Percentiles rank a stretch among this genome's conserved stretches.
Evolutionary conservation across 2,113 vertebrate genomes (phyloP).

Genomic region (Heptranchias perlo): DNA sequence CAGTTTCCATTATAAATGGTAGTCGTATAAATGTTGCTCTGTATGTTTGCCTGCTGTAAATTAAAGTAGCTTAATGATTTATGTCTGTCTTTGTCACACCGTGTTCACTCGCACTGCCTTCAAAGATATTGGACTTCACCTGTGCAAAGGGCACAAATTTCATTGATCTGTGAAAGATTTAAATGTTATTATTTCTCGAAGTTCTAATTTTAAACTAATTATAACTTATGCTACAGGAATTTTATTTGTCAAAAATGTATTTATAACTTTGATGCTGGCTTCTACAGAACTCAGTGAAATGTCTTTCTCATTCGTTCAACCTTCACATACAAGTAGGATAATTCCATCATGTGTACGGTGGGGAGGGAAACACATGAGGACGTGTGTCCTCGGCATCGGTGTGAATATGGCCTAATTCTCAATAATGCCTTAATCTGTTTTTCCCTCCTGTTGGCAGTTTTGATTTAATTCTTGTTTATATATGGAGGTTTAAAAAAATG

Average conservation of each 20-base stretch:
- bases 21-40: neutral
- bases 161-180: neutral
- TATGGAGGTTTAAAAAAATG: no score
- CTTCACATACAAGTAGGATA: neutral
- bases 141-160: neutral
- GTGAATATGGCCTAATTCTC: no score
- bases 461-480: no score
- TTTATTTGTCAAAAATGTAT: neutral
- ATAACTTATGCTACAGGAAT: neutral
- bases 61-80: neutral
- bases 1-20: neutral
- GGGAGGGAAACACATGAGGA: no score
- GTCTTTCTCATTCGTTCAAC: neutral
- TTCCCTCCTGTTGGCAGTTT: no score
- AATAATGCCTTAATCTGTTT: no score
- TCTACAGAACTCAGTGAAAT: neutral
- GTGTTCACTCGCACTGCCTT: neutral
- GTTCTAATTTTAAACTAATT: neutral
- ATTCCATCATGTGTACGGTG: no score
- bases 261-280: neutral
- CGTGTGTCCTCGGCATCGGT: no score
- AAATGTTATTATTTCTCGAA: neutral
- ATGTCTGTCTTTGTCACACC: neutral
- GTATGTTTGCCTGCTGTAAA: neutral
- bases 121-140: neutral